Evolutionary conservation across 2,113 vertebrate species (phyloP), one percentile per base, ranked within the genome.

Genomic region (Lipophrys pholis): DNA sequence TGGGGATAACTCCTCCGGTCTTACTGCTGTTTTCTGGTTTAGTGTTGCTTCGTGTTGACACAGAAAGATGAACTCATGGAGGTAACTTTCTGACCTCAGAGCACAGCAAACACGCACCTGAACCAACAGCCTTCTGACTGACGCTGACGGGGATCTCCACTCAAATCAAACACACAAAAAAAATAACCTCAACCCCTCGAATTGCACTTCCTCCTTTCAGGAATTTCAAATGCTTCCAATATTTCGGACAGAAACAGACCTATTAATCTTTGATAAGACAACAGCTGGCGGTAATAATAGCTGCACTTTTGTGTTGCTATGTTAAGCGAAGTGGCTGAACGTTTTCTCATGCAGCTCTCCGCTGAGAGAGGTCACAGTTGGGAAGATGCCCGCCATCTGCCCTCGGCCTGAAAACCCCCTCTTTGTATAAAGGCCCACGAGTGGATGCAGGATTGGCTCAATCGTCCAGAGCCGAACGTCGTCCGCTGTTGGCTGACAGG

Each of bases 281-380:
- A 69, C 72, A 80, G 66, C 64, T 58, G 69, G 61, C n/a, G 2
- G 35, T 69, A 89, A 84, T 82, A 85, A 85, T 84, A 85, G 84
- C 65, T 78, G 69, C 73, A 82, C 73, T 80, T 83, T 46, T 36
- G 64, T 43, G 60, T 50, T 76, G 15, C 45, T 61, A 75, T 58
- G 43, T n/a, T 74, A 56, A 59, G 56, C 56, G 21, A 71, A 56
- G 59, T n/a, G 21, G 16, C 1, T 0, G 62, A 49, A 61, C 58
- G 80, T 81, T 83, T 89, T 89, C 87, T 85, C 89, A 90, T 30
- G 15, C 49, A 67, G 50, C 46, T 61, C 21, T 73, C 36, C 21
- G 3, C 41, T 74, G 66, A 76, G 59, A 68, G 70, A 65, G 76
- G 75, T 78, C 69, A 30, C 21, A 5, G 8, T 2, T 2, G 21